Percentiles rank a stretch among this genome's conserved stretches.
These are phyloP conservation scores for Acropora yongei DNA, from an alignment of 64 coral and sea anemone genomes.

Conservation along the genomic window DNA sequence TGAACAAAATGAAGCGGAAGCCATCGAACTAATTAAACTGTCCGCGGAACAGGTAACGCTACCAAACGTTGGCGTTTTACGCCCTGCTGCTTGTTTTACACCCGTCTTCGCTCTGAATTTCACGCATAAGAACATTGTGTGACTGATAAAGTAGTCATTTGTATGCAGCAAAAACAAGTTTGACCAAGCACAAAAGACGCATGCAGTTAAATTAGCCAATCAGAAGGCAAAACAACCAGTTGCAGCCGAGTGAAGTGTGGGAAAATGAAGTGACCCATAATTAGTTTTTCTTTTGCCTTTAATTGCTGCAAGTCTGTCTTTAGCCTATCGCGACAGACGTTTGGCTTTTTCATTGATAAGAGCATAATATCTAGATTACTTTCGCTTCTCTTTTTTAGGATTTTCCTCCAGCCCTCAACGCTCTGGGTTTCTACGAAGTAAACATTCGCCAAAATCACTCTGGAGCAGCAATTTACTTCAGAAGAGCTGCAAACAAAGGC, in stretches of 20 bases:
- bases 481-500: slow-evolving; percentile 70
- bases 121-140: too few species aligned
- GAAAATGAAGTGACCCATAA: too few species aligned
- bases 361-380: neutral
- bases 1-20: slow-evolving; percentile 81
- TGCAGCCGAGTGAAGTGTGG: too few species aligned
- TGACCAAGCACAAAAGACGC: too few species aligned
- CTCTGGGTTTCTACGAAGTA: slow-evolving; percentile 90
- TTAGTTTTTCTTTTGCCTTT: too few species aligned
- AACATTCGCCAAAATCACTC: slow-evolving; percentile 84
- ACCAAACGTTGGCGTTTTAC: neutral
- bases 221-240: too few species aligned
- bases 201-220: too few species aligned
- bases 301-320: too few species aligned
- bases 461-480: slow-evolving; percentile 77
- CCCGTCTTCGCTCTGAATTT: too few species aligned
- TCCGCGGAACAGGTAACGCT: slow-evolving; percentile 71
- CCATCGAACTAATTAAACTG: slow-evolving; percentile 64
- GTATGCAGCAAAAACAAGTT: too few species aligned
- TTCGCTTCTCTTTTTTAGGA: slow-evolving; percentile 32
- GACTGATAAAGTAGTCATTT: too few species aligned
- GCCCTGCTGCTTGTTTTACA: too few species aligned
- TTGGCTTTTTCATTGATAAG: neutral
- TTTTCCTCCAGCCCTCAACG: slow-evolving; percentile 90
- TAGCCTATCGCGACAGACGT: neutral